Evolutionary conservation across 64 coral and sea anemone genomes (phyloP).

Genomic region (Actinia tenebrosa): DNA sequence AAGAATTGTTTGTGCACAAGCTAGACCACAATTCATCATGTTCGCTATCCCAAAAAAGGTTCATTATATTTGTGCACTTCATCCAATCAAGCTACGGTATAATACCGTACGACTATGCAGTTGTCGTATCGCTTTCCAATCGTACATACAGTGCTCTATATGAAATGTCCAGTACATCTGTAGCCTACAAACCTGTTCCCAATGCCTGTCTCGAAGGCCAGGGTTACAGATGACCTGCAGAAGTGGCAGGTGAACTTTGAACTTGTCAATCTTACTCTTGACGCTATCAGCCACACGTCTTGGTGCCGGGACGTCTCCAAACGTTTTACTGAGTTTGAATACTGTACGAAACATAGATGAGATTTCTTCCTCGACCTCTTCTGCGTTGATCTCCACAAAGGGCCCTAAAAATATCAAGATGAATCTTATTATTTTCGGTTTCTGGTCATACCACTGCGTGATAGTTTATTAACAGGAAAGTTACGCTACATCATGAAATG

Average conservation of each 20-base stretch:
- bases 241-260: slow-evolving; percentile 83
- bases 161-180: neutral
- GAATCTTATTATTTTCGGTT: too few species aligned
- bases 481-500: too few species aligned
- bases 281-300: slow-evolving; percentile 78
- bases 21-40: too few species aligned
- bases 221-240: slow-evolving; percentile 89
- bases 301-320: slow-evolving; percentile 69
- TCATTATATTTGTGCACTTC: too few species aligned
- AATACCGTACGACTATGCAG: too few species aligned
- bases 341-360: slow-evolving; percentile 72
- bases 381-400: slow-evolving; percentile 90
- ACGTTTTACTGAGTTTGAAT: slow-evolving; percentile 88
- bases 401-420: slow-evolving; percentile 39
- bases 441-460: too few species aligned
- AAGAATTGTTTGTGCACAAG: too few species aligned
- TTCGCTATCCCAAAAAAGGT: too few species aligned
- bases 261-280: slow-evolving; percentile 88
- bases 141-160: neutral
- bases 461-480: too few species aligned
- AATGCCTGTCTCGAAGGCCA: slow-evolving; percentile 78
- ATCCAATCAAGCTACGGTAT: too few species aligned
- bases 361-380: slow-evolving; percentile 93
- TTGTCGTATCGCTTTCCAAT: too few species aligned
- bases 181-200: slow-evolving; percentile 60